phyloP scores from a whole-genome alignment of 2,888 invertebrate species.

The Polia nebulosa region DNA sequence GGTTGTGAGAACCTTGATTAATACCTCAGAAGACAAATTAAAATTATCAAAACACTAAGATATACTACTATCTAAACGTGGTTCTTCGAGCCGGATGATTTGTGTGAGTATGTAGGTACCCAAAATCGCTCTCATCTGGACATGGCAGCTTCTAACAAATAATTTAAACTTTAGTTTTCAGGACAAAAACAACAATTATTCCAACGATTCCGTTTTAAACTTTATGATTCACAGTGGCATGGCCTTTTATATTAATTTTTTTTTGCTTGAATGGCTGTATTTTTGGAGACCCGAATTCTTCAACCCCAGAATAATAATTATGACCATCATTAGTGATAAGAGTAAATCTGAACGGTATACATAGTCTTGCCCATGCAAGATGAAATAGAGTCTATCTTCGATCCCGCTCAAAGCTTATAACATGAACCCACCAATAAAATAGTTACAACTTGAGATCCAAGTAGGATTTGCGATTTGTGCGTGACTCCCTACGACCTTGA shows the following conservation, averaged over 20 bases:
- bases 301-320: not conserved
- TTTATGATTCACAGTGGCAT: not conserved
- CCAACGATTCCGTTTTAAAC: not conserved
- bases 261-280: too few species aligned
- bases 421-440: conserved; percentile 70
- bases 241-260: too few species aligned
- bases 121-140: too few species aligned
- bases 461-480: conserved; percentile 74
- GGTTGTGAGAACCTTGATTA: too few species aligned
- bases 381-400: too few species aligned
- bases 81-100: not conserved
- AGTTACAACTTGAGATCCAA: conserved; percentile 81
- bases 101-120: too few species aligned
- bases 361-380: not conserved
- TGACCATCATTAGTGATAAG: too few species aligned
- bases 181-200: not conserved
- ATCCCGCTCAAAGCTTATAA: conserved; percentile 59
- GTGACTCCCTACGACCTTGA: conserved; percentile 61
- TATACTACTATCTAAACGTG: not conserved
- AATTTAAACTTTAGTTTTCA: not conserved
- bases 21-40: too few species aligned
- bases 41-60: too few species aligned
- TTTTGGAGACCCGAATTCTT: too few species aligned
- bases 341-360: not conserved
- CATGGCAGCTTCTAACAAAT: not conserved